phyloP scores from a whole-genome alignment of 2,888 invertebrate genomes.

The Gastrophysa polygoni region DNA sequence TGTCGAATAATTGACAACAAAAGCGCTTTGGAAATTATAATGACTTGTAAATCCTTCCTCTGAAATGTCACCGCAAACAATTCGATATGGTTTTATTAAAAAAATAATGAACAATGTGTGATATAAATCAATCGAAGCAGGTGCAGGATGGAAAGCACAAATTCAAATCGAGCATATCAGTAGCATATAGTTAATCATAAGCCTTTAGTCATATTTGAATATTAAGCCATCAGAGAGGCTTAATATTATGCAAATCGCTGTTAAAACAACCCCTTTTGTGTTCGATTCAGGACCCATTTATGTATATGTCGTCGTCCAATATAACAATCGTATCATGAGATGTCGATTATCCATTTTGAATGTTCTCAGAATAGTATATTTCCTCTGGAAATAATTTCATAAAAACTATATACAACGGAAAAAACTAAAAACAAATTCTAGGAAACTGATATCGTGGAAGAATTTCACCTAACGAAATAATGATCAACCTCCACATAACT shows the following conservation, averaged over 20 bases:
- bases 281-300: neutral
- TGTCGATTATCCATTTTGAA: too few species aligned
- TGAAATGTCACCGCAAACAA: slow-evolving; percentile 34
- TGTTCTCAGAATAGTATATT: too few species aligned
- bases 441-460: too few species aligned
- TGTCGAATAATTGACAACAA: too few species aligned
- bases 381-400: too few species aligned
- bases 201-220: slow-evolving; percentile 42
- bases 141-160: slow-evolving; percentile 39
- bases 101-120: slow-evolving; percentile 26
- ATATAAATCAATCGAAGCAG: slow-evolving; percentile 41
- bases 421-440: too few species aligned
- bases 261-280: slow-evolving; percentile 13
- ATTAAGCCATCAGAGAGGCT: slow-evolving; percentile 28
- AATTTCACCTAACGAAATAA: too few species aligned
- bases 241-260: slow-evolving; percentile 30
- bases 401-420: too few species aligned
- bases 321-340: neutral
- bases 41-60: slow-evolving; percentile 32
- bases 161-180: slow-evolving; percentile 42
- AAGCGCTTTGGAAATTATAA: slow-evolving; percentile 17
- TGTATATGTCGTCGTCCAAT: neutral
- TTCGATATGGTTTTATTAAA: slow-evolving; percentile 35
- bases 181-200: slow-evolving; percentile 37
- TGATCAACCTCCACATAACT: too few species aligned